Base-by-base conservation (phyloP, 2,113 vertebrate species). In the Prinia subflava region DNA sequence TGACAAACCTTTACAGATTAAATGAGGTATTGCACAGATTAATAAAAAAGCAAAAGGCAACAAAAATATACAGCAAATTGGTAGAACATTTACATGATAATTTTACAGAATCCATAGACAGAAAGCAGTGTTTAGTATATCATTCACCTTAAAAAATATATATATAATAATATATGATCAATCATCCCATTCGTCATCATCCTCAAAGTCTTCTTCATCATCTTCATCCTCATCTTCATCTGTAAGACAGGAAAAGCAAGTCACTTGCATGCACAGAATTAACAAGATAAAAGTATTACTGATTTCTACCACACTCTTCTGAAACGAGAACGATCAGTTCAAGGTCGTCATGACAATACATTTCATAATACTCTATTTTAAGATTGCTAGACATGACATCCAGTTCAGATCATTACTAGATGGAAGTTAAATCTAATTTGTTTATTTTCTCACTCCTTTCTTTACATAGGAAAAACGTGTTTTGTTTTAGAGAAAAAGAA, bases 1-100 rank as follows among this genome's bases (percentile, higher is more conserved):
- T 98, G 98, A 98, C 97, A 98, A 98, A 98, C 98, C 96, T 97
- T 98, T 98, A 98, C 98, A 98, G 98, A 99, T 98, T 98, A 98
- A 98, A 99, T 99, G 99, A 99, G 99, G 99, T 99, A 99, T 99
- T 99, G 99, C 99, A 99, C 99, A 99, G 98, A 99, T 98, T 99
- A 98, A 98, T 98, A 96, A 98, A 98, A 98, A 98, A 98, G 97
- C 98, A 98, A 96, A 98, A 98, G 98, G 98, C 98, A 98, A 99
- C 99, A 99, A 99, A 99, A 99, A 99, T 99, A 99, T 98, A 99
- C 98, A 99, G 98, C 98, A 98, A 98, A 98, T 98, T 98, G 98
- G 98, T 98, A 99, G 98, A 99, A 98, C 98, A 99, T 99, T 99
- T 99, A 99, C 98, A 99, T 98, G 98, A 98, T 98, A 98, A 98